Percentiles rank a stretch among this genome's conserved stretches.
Conservation (phyloP, 2,797 vertebrate species). For the Channa striata region DNA sequence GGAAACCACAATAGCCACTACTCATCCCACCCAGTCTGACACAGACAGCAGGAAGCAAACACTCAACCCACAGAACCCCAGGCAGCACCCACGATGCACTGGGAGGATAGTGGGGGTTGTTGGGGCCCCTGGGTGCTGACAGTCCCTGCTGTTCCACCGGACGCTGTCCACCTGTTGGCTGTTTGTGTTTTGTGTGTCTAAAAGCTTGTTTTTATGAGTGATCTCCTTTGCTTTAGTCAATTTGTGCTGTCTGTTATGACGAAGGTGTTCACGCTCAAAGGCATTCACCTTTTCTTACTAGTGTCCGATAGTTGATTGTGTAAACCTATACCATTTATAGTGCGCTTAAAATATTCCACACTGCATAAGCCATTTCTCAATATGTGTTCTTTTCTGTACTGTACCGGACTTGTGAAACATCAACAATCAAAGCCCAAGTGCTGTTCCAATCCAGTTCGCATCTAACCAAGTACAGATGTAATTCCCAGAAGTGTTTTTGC, state of each 20-base stretch:
- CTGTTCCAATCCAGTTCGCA: no score
- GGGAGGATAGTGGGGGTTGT: slow-evolving; percentile 52
- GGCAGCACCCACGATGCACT: slow-evolving; percentile 56
- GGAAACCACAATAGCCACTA: slow-evolving; percentile 66
- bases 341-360: no score
- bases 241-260: background rate
- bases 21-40: slow-evolving; percentile 65
- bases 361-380: no score
- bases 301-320: no score
- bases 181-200: slow-evolving; percentile 10
- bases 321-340: no score
- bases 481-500: no score
- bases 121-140: slow-evolving; percentile 73
- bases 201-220: background rate
- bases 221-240: background rate
- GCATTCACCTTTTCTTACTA: no score
- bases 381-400: no score
- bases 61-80: slow-evolving; percentile 61
- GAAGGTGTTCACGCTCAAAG: no score
- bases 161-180: slow-evolving; percentile 80
- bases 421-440: no score
- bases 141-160: slow-evolving; percentile 70
- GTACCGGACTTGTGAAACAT: no score
- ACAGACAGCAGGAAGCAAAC: slow-evolving; percentile 76
- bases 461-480: no score